Evolutionary conservation across 2,888 invertebrate genomes (phyloP), one percentile per base, ranked within the genome.

Genomic region (Liodrosophila aerea): DNA sequence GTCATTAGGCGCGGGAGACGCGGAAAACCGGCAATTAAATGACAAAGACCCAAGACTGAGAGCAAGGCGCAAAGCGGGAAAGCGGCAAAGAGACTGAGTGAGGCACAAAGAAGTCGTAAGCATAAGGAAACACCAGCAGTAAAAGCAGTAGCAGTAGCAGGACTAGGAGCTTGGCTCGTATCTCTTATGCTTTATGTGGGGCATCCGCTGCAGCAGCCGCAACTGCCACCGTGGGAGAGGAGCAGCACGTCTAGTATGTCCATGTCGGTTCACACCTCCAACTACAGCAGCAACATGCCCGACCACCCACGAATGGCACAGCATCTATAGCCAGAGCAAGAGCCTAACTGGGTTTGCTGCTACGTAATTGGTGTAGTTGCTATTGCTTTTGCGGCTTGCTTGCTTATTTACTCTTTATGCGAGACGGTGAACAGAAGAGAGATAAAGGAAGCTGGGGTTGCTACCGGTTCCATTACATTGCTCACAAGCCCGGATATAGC

Each of bases 151-250:
- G 45, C 33, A 43, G 31, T 36, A 13, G 18, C 37, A 43, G 47
- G n/a, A 51, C 15, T 34, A 51, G 53, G 58, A 58, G 58, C 57
- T 50, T 65, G 40, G 64, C 73, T 69, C 77, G 76, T 66, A 71
- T 73, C 73, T 84, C 77, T 76, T 81, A 77, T 77, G 73, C 77
- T 84, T 78, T 82, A 78, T 78, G 71, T 71, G 68, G 60, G 65
- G 60, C 82, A 74, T 78, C 78, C 78, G 76, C 52, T 66, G 54
- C 66, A 58, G 30, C 43, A 56, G 68, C 51, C 51, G 43, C 49
- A 54, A 12, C 41, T 43, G 16, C 33, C 52, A 22, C 58, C 37
- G 13, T 34, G 27, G 7, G 9, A 9, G 15, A 15, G 30, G 15
- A 45, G 13, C 36, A 31, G 22, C 47, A 53, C 34, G 62, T 41